Base-by-base conservation (phyloP, 1,140 invertebrate genomes). In the Hylaeus volcanicus region DNA sequence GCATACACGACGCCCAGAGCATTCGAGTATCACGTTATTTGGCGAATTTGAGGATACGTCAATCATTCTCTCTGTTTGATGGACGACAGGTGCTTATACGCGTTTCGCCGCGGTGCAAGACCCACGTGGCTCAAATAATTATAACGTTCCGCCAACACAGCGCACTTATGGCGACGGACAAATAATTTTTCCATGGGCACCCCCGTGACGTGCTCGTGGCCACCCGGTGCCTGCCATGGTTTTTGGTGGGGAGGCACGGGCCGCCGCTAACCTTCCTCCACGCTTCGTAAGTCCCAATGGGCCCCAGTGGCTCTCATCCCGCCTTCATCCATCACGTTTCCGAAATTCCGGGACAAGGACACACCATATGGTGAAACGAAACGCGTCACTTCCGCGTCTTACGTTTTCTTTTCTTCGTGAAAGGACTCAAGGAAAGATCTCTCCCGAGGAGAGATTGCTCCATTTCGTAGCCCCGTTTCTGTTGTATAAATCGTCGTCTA, bases 201-300 rank as follows among this genome's bases (percentile, higher is more conserved):
- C 91, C 91, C 91, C 88, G 88, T 91, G 89, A 89, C 85, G 90
- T 87, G 86, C 90, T 90, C 91, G 90, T 90, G 90, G 88, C 89
- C 89, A 89, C 88, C 88, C 89, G 89, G 88, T 90, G 89, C 88
- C 88, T 65, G 73, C 63, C 70, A 83, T 83, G 88, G 69, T 88
- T 92, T 91, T 88, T 86, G 86, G 90, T 88, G 82, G 88, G 88
- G 83, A 83, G 79, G 84, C 86, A 90, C 86, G 86, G 86, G 89
- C 88, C 88, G 71, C 65, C 78, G 75, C 86, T 88, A 88, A 87
- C 84, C 88, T 89, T 86, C 86, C 85, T 85, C 68, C 60, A 77
- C 66, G 81, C 79, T 72, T 84, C 66, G 80, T 70, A 65, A 79
- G 69, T 66, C 81, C 79, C 80, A 26, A 37, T 48, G 58, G 58